Conservation (phyloP, 2,113 vertebrate genomes). For the Nematolebias whitei region DNA sequence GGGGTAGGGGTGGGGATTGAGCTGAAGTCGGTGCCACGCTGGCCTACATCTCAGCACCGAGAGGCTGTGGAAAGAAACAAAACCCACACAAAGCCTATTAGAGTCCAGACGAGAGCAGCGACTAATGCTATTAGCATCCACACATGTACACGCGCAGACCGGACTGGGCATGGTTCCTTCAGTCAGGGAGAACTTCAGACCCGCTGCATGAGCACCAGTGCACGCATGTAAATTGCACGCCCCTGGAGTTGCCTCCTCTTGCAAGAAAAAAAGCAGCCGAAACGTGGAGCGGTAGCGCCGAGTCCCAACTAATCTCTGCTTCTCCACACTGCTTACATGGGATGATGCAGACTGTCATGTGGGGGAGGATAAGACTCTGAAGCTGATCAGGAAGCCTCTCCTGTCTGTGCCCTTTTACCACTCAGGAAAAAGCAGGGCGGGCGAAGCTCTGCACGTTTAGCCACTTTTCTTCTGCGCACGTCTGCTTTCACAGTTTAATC, state of each 20-base stretch:
- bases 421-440: not conserved
- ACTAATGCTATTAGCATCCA: constrained; percentile 40
- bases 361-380: not conserved
- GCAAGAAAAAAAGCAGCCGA: constrained; percentile 5
- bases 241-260: constrained; percentile 5
- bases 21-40: constrained; percentile 28
- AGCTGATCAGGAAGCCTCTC: constrained; percentile 19
- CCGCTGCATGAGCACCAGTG: constrained; percentile 19
- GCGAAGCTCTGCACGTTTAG: constrained; percentile 3
- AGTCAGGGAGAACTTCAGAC: constrained; percentile 33
- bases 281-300: not conserved
- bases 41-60: constrained; percentile 34
- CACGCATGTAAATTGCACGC: constrained; percentile 22
- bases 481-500: constrained; percentile 15
- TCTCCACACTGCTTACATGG: constrained; percentile 13
- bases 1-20: no score
- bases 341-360: not conserved
- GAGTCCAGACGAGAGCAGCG: constrained; percentile 34
- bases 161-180: not conserved
- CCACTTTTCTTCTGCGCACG: not conserved
- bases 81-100: constrained; percentile 53
- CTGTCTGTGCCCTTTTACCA: constrained; percentile 20
- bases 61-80: constrained; percentile 11
- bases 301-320: constrained; percentile 11
- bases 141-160: not conserved